Evolutionary conservation across 2,888 invertebrate species (phyloP).

Genomic region (Geotrupes spiniger): DNA sequence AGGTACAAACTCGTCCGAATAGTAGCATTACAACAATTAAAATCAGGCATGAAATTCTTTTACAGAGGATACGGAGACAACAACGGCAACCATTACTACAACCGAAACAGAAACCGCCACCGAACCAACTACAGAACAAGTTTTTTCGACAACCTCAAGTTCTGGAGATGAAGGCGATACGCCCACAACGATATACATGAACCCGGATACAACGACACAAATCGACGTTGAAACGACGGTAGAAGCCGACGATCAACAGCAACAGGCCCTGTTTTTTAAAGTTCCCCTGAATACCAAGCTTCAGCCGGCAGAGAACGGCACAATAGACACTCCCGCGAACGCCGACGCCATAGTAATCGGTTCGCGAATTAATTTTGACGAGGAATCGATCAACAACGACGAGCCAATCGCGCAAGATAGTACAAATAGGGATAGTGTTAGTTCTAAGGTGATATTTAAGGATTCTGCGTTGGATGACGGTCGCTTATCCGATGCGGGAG

Average conservation of each 20-base stretch:
- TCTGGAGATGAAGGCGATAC: conserved; percentile 14
- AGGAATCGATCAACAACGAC: conserved; percentile 17
- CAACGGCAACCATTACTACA: conserved; percentile 10
- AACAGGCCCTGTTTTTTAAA: conserved; percentile 35
- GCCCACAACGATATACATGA: conserved; percentile 14
- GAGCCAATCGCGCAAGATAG: conserved; percentile 16
- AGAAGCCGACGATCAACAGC: conserved; percentile 22
- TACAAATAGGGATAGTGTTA: conserved; percentile 16
- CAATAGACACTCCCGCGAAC: conserved; percentile 19
- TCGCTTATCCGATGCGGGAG: conserved; percentile 13
- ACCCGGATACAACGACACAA: conserved; percentile 17
- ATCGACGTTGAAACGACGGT: conserved; percentile 2
- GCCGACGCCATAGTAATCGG: conserved; percentile 2
- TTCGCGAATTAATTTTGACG: conserved; percentile 14
- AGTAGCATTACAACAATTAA: conserved; percentile 17
- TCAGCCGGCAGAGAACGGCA: conserved; percentile 22
- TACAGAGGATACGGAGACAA: conserved; percentile 19
- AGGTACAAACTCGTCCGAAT: conserved; percentile 3
- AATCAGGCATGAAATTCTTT: conserved; percentile 19
- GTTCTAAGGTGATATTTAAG: conserved; percentile 16
- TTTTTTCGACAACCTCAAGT: conserved; percentile 16
- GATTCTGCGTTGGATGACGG: not conserved
- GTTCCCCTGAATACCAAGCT: conserved; percentile 12
- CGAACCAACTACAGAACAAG: conserved; percentile 16
- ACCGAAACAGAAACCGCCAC: conserved; percentile 15